Evolutionary conservation across 1,140 invertebrate genomes (phyloP), one percentile per base, ranked within the genome.

Genomic region (Neuroterus valhalla): DNA sequence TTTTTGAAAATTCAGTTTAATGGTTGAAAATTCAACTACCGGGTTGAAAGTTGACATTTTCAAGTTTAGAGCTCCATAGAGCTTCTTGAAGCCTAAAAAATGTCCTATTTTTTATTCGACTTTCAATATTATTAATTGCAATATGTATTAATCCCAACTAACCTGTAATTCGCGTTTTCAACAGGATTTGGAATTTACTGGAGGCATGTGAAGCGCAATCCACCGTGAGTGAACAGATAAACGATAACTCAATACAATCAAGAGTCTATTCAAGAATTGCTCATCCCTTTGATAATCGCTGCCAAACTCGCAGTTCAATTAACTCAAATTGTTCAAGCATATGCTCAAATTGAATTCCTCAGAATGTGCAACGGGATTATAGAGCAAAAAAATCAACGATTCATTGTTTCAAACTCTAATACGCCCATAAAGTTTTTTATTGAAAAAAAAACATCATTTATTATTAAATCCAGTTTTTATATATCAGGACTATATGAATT

Each of bases 211-310:
- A 62, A 62, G 68, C 68, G 45, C 71, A 73, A 62, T 70, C 42
- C 19, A 48, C 62, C 52, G 75, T 81, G 78, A 82, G 79, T 66
- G 76, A 78, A 55, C 71, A 82, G 81, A 81, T 82, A 76, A 74
- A 70, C 50, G 26, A 42, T 44, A 43, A 66, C 19, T 66, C 70
- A 26, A 66, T 31, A 43, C 46, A 42, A 46, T 45, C 70, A 72
- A 70, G 69, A 23, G 62, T 42, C 66, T 45, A 55, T 71, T 68
- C 66, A 44, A 15, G 45, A 26, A 23, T 62, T 62, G 55, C 55
- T 62, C 55, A 62, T 62, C 26, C 55, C 26, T 31, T 14, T n/a
- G 31, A 26, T 52, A 52, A 23, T 23, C 31, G 21, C 23, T 62
- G 11, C 31, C 55, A 62, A 62, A 62, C 55, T 62, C 23, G 31